Base-by-base conservation (phyloP, 2,797 vertebrate genomes). In the Menidia menidia region DNA sequence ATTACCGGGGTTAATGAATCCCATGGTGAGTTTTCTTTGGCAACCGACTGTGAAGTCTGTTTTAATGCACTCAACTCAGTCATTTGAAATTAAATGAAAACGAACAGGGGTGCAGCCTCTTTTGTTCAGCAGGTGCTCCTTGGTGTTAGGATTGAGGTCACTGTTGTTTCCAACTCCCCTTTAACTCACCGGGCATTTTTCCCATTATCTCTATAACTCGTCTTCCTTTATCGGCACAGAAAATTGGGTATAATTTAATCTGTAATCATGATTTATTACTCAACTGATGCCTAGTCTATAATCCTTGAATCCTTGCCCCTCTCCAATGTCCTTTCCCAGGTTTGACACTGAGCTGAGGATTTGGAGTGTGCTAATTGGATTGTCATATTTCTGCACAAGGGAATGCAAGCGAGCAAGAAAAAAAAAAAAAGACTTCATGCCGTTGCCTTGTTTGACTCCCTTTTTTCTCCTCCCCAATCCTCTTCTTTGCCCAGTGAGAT, bases 331-430 rank as follows among this genome's bases (percentile, higher is more conserved):
- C 63, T 64, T n/a, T 60, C 44, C 73, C 67, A 78, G 77, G 74
- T 85, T 60, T 64, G 74, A 75, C 51, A 45, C 71, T 15, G 6
- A 47, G 79, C 62, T 0, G 3, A 15, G 62, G 35, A 78, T 78
- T 43, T 59, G 77, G 57, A 59, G 56, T 43, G 64, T 12, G 4
- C 73, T 92, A 90, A 94, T 93, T 90, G 88, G 85, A 92, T 92
- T 91, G 87, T 87, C 80, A 82, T 83, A 82, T 91, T 80, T 78
- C 73, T 47, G 74, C 83, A 67, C 45, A 2, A 71, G 83, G 79
- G 89, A 83, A 84, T 87, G 84, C 73, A 78, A 81, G 75, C 45
- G 57, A 68, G 73, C 1, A 30, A 88, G 68, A 81, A 16, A 31
- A 57, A 48, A 82, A 83, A 57, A 48, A 82, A 83, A 72, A 53